These are phyloP conservation scores for Lysandra coridon DNA, from an alignment of 2,888 invertebrate species.

Conservation along the genomic window DNA sequence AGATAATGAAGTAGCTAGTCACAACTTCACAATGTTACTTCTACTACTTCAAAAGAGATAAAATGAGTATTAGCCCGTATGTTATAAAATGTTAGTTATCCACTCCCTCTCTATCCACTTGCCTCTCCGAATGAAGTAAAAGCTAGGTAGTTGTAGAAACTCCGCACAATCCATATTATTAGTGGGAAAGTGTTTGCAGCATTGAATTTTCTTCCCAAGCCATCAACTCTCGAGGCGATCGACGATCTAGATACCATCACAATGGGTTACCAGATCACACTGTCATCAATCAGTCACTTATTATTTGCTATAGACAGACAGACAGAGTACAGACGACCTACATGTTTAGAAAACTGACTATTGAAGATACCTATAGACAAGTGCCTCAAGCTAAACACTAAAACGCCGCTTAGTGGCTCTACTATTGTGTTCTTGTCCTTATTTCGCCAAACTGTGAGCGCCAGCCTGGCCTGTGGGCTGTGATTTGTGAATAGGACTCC, in stretches of 20 bases:
- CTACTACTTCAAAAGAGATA: no score
- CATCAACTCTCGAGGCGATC: neutral
- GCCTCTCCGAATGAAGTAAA: neutral
- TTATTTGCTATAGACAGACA: neutral
- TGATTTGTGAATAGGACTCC: no score
- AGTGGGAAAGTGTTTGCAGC: neutral
- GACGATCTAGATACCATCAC: neutral
- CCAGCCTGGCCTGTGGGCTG: no score
- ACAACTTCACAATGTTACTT: no score
- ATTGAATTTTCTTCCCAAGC: slow-evolving; percentile 2
- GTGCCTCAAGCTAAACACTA: neutral
- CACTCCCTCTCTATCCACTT: no score
- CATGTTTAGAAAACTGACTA: neutral
- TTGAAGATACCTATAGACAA: neutral
- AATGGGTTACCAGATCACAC: slow-evolving; percentile 11
- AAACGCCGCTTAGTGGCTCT: neutral
- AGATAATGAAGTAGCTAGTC: no score
- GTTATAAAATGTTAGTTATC: no score
- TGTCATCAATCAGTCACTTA: neutral
- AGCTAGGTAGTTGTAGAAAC: neutral
- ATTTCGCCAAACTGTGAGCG: no score
- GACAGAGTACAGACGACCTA: neutral
- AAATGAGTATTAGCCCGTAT: no score
- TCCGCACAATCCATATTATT: slow-evolving; percentile 10
- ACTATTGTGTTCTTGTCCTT: neutral